phyloP scores from a whole-genome alignment of 2,113 vertebrate species.

The Proteles cristata region DNA sequence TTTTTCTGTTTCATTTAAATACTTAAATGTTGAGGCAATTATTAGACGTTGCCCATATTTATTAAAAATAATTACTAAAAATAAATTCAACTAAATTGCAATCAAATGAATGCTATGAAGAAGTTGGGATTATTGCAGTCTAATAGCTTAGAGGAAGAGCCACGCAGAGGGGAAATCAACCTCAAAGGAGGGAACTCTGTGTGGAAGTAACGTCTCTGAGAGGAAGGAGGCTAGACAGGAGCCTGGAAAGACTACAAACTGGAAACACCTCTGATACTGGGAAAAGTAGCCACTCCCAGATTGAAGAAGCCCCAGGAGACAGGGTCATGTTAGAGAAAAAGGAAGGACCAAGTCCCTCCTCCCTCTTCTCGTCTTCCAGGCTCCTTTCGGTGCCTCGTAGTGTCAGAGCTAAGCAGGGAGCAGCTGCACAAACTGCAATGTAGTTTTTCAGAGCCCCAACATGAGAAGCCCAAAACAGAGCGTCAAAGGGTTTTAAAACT shows the following conservation, averaged over 20 bases:
- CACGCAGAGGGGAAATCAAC: neutral
- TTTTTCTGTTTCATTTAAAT: constrained; percentile 5
- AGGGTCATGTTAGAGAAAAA: neutral
- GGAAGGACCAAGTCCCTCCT: neutral
- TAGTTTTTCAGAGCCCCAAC: neutral
- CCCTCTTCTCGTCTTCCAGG: neutral
- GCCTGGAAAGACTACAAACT: neutral
- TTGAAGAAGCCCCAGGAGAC: neutral
- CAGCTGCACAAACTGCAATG: neutral
- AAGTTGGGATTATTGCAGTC: neutral
- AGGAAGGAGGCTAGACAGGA: neutral
- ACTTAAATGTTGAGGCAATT: neutral
- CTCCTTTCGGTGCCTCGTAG: neutral
- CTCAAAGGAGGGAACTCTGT: neutral
- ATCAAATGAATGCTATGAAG: neutral
- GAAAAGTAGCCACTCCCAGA: neutral
- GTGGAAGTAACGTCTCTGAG: neutral
- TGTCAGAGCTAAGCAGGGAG: neutral
- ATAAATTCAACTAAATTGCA: neutral
- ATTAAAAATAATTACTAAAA: neutral
- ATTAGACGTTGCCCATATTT: neutral
- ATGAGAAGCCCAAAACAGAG: neutral
- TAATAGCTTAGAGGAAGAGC: neutral
- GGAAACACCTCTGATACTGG: neutral
- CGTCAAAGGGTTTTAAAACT: neutral